Evolutionary conservation across 2,888 invertebrate species (phyloP).

Genomic region (Lottia gigantea): DNA sequence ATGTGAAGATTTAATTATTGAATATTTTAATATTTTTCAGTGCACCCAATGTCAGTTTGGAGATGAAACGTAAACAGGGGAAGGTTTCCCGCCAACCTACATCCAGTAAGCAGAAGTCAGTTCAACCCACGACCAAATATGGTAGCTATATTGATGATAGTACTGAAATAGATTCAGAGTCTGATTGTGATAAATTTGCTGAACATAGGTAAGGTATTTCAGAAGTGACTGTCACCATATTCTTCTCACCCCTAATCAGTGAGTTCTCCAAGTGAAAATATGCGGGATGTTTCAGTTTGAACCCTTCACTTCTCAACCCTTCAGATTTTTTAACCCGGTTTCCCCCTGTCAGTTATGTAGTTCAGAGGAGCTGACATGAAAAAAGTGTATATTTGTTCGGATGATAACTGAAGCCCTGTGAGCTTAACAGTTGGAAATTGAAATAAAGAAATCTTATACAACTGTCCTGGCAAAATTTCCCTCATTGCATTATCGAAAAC

Average conservation of each 20-base stretch:
- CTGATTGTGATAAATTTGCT: not conserved
- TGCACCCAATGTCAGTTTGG: not conserved
- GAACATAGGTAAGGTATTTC: conserved; percentile 14
- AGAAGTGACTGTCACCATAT: not conserved
- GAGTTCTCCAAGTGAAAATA: no score
- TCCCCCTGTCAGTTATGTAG: no score
- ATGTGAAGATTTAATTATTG: no score
- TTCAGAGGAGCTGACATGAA: no score
- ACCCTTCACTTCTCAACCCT: no score
- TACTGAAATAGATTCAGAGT: conserved; percentile 14
- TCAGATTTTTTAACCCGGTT: no score
- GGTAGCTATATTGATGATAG: conserved; percentile 18
- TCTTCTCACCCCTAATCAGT: not conserved
- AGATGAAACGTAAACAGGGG: not conserved
- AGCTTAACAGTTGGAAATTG: not conserved
- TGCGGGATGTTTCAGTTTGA: no score
- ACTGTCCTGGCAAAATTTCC: not conserved
- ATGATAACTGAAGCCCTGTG: not conserved
- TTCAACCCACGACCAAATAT: conserved; percentile 8
- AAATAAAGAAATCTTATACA: not conserved
- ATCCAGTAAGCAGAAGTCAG: not conserved
- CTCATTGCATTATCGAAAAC: no score
- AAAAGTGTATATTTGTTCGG: no score
- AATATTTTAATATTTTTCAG: no score
- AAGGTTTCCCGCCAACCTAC: not conserved